Evolutionary conservation across 2,797 vertebrate species (phyloP), one percentile per base, ranked within the genome.

Genomic region (Eremophila alpestris): DNA sequence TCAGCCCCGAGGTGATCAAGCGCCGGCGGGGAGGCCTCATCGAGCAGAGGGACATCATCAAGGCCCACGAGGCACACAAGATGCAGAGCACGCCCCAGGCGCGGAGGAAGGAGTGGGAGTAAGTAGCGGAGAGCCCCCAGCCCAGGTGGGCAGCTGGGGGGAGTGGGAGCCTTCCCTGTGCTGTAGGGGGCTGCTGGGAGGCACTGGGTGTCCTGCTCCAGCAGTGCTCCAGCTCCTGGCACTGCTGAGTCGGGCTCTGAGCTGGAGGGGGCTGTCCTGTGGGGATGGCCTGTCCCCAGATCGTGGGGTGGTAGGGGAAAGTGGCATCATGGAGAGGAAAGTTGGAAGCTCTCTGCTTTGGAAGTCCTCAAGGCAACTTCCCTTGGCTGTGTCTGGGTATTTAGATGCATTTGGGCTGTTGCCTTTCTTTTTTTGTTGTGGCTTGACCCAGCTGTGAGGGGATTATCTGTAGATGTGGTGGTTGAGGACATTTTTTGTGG

Each of bases 21-120:
- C 98, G 99, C 34, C 98, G 99, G 34, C 98, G 99, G 3, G 99
- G 99, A 0, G 99, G 99, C 16, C 98, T 99, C 84, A 99, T 99
- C 3, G 99, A 99, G 84, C 99, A 99, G 97, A 98, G 98, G 94
- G 99, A 99, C 97, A 99, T 99, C 59, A 98, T 99, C 97, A 99
- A 99, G 97, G 99, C 99, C 0, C 99, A 99, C 32, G 98, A 99
- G 95, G 99, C 99, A 0, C 99, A 99, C 96, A 99, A 99, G 98
- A 99, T 99, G 95, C 99, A 99, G 96, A 99, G 99, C 98, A 99
- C 99, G 19, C 99, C 99, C 1, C 99, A 99, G 96, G 99, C 99
- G 0, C 97, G 98, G 40, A 99, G 99, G 97, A 99, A 99, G 97
- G 99, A 99, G 95, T 99, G 99, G 99, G 99, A 99, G 99, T 99